Conservation (phyloP, 2,888 invertebrate genomes). For the Corythucha ciliata region DNA sequence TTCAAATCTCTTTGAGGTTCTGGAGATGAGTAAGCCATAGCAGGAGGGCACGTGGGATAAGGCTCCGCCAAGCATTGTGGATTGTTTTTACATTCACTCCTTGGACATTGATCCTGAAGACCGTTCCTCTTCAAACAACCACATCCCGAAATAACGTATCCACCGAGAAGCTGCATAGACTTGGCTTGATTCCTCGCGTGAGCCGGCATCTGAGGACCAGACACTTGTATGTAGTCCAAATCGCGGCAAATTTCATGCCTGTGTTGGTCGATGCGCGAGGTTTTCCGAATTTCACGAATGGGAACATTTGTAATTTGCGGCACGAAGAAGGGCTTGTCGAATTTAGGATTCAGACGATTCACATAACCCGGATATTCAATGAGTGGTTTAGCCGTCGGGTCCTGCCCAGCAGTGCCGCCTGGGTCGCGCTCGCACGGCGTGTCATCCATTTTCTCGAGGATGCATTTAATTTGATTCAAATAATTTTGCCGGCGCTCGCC, state of each 20-base stretch:
- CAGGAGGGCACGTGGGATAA: conserved; percentile 22
- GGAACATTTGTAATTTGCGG: conserved; percentile 21
- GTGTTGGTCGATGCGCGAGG: conserved; percentile 17
- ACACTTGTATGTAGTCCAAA: neutral
- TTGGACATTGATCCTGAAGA: conserved; percentile 26
- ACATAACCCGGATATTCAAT: conserved; percentile 27
- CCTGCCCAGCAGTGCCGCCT: neutral
- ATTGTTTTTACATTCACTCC: conserved; percentile 21
- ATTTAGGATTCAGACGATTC: conserved; percentile 25
- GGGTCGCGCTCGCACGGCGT: conserved; percentile 22
- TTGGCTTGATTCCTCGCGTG: conserved; percentile 17
- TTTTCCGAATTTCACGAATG: conserved; percentile 17
- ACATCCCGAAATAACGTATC: conserved; percentile 23
- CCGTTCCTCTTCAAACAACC: conserved; percentile 27
- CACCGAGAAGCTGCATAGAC: conserved; percentile 23
- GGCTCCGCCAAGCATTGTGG: conserved; percentile 23
- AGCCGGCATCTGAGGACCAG: neutral
- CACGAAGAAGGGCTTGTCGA: conserved; percentile 14
- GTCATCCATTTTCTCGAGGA: conserved; percentile 29
- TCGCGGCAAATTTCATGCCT: conserved; percentile 16
- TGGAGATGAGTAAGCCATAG: conserved; percentile 1
- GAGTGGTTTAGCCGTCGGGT: conserved; percentile 16
- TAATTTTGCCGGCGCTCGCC: conserved; percentile 27
- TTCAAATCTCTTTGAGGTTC: conserved; percentile 1
- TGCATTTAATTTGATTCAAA: conserved; percentile 28